Evolutionary conservation across 35 echinoderm and acorn worm species (phyloP).

Genomic region (Hemicentrotus pulcherrimus): DNA sequence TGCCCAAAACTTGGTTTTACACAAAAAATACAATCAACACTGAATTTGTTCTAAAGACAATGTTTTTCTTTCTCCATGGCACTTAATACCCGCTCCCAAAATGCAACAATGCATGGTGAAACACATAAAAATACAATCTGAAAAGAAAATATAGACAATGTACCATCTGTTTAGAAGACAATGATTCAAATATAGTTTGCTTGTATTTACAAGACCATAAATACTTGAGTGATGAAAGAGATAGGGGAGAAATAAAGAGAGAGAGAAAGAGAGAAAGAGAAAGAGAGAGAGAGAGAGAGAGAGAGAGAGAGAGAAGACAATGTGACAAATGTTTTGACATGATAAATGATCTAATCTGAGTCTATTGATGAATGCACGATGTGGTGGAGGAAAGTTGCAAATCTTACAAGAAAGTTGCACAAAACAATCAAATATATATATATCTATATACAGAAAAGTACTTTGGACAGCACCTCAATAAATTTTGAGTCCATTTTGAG

Average conservation of each 20-base stretch:
- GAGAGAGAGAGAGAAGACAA: background rate
- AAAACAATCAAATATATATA: constrained; percentile 21
- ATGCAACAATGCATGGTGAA: background rate
- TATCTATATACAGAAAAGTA: background rate
- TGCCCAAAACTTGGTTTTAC: background rate
- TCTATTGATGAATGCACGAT: background rate
- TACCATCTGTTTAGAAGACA: constrained; percentile 21
- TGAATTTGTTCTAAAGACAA: background rate
- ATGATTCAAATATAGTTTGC: constrained; percentile 29
- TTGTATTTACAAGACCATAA: constrained; percentile 18
- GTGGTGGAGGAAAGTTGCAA: background rate
- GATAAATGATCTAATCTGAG: background rate
- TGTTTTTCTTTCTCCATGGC: background rate
- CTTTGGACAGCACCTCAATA: background rate
- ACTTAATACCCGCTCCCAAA: background rate
- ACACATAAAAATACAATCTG: constrained; percentile 19
- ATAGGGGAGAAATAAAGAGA: background rate
- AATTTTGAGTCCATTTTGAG: background rate
- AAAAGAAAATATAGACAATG: constrained; percentile 44
- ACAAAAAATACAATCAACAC: background rate
- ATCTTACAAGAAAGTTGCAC: constrained; percentile 18
- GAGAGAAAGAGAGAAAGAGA: background rate
- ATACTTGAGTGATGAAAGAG: constrained; percentile 1
- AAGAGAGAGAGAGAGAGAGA: background rate
- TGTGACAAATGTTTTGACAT: background rate